Percentiles rank a stretch among this genome's conserved stretches.
Conservation (phyloP, 2,113 vertebrate genomes). For the Silurus asotus region DNA sequence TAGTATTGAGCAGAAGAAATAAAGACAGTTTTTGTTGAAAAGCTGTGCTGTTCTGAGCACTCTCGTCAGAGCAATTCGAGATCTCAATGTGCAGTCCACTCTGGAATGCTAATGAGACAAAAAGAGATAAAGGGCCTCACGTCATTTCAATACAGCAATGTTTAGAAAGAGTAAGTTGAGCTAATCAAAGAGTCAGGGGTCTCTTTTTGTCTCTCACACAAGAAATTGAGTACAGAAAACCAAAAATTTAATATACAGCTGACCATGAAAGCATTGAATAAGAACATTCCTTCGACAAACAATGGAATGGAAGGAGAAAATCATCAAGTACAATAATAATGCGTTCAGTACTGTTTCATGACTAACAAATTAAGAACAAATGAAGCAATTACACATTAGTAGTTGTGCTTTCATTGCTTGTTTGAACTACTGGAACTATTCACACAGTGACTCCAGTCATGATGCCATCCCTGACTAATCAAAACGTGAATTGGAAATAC, state of each 20-base stretch:
- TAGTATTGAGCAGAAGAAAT: constrained; percentile 60
- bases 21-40: constrained; percentile 51
- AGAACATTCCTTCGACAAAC: not conserved
- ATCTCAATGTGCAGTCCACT: constrained; percentile 66
- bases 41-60: constrained; percentile 54
- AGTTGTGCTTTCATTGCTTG: not conserved
- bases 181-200: constrained; percentile 62
- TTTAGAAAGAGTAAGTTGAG: constrained; percentile 58
- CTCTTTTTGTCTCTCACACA: constrained; percentile 56
- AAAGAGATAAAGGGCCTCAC: constrained; percentile 48
- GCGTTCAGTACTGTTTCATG: not conserved
- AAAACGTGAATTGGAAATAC: not conserved
- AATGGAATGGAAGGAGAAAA: not conserved
- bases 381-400: not conserved
- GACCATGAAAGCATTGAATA: not conserved
- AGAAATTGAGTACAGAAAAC: constrained; percentile 17
- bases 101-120: constrained; percentile 68
- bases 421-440: not conserved
- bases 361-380: not conserved
- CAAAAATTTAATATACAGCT: not conserved
- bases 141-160: constrained; percentile 70
- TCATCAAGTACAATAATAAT: not conserved
- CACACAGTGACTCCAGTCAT: not conserved
- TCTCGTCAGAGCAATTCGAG: constrained; percentile 57
- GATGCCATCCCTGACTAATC: not conserved